Conservation (phyloP, 2,797 vertebrate genomes). For the Notamacropus eugenii region DNA sequence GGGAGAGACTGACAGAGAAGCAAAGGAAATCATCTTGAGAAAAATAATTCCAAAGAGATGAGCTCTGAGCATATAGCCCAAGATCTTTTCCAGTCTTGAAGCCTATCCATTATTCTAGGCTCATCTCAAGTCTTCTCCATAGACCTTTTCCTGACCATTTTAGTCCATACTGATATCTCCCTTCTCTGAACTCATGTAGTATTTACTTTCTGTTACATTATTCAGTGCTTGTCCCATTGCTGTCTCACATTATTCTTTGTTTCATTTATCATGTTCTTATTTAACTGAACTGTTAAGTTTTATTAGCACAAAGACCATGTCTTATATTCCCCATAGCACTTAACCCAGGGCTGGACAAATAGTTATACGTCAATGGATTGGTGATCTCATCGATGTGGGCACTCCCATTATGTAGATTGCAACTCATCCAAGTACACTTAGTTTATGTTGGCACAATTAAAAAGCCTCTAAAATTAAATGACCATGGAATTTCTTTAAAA, state of each 20-base stretch:
- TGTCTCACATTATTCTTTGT: neutral
- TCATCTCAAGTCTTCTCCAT: neutral
- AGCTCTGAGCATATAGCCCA: neutral
- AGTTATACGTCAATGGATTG: neutral
- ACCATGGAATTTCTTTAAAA: neutral
- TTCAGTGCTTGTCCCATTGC: neutral
- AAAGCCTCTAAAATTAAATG: neutral
- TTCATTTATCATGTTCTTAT: neutral
- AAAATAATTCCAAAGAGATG: neutral
- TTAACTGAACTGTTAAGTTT: neutral
- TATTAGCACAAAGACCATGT: neutral
- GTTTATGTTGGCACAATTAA: neutral
- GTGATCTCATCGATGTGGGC: neutral
- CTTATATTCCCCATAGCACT: neutral
- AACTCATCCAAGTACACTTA: neutral
- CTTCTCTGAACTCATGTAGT: neutral
- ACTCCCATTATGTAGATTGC: neutral
- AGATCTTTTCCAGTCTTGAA: neutral
- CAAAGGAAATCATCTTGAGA: neutral
- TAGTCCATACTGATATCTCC: neutral
- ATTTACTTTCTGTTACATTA: neutral
- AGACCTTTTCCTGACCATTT: neutral
- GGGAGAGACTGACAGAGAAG: neutral
- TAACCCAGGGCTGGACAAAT: neutral
- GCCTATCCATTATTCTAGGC: neutral